phyloP scores from a whole-genome alignment of 2,888 invertebrate species.

The Mythimna pallens region DNA sequence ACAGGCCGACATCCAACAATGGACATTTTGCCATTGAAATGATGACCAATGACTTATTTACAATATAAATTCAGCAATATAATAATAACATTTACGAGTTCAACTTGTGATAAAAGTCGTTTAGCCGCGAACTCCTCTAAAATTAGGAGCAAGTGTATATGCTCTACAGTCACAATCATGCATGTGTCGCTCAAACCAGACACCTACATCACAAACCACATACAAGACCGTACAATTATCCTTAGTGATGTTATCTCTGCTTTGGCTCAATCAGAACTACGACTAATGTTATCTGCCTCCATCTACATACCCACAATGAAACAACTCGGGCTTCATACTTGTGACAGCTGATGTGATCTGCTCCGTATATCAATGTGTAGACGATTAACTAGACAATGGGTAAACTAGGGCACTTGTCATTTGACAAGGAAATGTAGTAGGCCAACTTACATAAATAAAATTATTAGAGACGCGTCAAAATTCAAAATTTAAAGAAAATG shows the following conservation, averaged over 20 bases:
- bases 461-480: neutral
- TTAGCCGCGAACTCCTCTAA: too few relatives aligned
- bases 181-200: neutral
- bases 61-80: too few relatives aligned
- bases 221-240: slow-evolving; percentile 22
- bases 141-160: too few relatives aligned
- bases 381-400: slow-evolving; percentile 50
- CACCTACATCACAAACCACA: neutral
- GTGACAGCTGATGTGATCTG: slow-evolving; percentile 47
- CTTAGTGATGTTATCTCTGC: slow-evolving; percentile 31
- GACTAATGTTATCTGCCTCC: slow-evolving; percentile 36
- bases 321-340: slow-evolving; percentile 21
- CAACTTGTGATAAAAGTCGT: too few relatives aligned
- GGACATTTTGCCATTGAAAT: too few relatives aligned
- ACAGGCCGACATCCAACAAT: too few relatives aligned
- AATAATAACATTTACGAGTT: too few relatives aligned
- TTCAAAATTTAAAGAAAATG: neutral
- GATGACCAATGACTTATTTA: too few relatives aligned
- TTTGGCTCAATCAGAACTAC: slow-evolving; percentile 12
- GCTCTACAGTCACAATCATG: too few relatives aligned
- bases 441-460: neutral
- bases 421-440: slow-evolving; percentile 13
- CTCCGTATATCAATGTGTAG: slow-evolving; percentile 8
- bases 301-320: slow-evolving; percentile 37
- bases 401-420: slow-evolving; percentile 30